Conservation (phyloP, 1,140 invertebrate species). For the Formica selysi region DNA sequence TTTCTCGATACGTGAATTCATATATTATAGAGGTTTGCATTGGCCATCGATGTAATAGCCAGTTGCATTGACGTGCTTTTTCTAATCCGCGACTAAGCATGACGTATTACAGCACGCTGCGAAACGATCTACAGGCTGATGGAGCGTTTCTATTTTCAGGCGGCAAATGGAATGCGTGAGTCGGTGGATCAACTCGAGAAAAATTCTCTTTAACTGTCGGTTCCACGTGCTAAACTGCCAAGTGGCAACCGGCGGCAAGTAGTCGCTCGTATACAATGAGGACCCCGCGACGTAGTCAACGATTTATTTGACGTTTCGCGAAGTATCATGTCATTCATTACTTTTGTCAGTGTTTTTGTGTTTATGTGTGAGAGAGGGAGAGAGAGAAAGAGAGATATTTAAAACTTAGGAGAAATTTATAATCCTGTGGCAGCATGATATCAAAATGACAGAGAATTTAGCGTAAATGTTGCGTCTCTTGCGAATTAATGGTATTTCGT, state of each 20-base stretch:
- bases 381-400: constrained; percentile 16
- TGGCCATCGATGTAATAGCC: constrained; percentile 44
- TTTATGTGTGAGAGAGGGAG: too few relatives aligned
- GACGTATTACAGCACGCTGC: constrained; percentile 38
- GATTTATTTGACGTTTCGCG: constrained; percentile 62
- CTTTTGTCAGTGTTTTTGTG: constrained; percentile 10
- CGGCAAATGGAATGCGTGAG: constrained; percentile 9
- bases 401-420: constrained; percentile 63
- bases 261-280: constrained; percentile 33
- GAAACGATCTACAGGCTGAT: constrained; percentile 31
- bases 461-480: constrained; percentile 42
- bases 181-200: constrained; percentile 1
- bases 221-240: constrained; percentile 40
- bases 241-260: constrained; percentile 25
- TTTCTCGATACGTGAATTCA: constrained; percentile 52
- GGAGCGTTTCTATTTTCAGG: constrained; percentile 35
- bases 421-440: constrained; percentile 42
- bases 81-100: constrained; percentile 48
- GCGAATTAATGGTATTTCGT: constrained; percentile 29
- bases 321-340: constrained; percentile 64
- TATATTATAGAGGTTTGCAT: constrained; percentile 53
- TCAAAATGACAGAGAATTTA: constrained; percentile 35
- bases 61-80: constrained; percentile 42
- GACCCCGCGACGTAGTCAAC: constrained; percentile 43
- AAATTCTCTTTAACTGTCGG: constrained; percentile 23